Evolutionary conservation across 2,113 vertebrate genomes (phyloP).

Genomic region (Ramphastos sulfuratus): DNA sequence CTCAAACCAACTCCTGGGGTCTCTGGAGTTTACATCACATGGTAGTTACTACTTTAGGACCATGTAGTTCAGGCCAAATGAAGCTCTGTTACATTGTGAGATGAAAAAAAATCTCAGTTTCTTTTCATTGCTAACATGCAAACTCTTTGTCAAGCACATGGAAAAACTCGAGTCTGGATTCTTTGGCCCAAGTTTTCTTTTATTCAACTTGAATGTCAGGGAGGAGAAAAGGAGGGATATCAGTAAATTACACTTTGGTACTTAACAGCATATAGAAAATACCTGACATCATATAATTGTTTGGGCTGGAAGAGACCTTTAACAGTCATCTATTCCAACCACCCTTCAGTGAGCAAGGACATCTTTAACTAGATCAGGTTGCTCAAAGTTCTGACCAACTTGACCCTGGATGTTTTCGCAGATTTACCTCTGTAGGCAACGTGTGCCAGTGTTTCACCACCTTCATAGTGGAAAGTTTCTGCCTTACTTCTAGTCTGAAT

Average conservation of each 20-base stretch:
- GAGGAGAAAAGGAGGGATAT: neutral
- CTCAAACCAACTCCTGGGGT: neutral
- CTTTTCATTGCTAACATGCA: neutral
- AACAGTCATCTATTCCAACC: neutral
- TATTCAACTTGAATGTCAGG: neutral
- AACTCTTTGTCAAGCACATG: neutral
- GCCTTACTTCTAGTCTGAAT: neutral
- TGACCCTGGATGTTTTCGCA: neutral
- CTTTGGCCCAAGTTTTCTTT: neutral
- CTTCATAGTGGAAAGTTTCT: neutral
- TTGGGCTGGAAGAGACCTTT: neutral
- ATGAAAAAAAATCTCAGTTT: neutral
- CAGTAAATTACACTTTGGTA: neutral
- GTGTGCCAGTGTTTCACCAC: neutral
- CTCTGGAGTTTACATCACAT: neutral
- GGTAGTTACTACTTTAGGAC: neutral
- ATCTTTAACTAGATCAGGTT: neutral
- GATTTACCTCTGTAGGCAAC: neutral
- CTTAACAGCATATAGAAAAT: neutral
- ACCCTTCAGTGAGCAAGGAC: accelerated
- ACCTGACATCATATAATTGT: neutral
- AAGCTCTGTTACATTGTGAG: neutral
- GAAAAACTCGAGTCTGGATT: neutral
- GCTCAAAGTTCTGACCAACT: neutral
- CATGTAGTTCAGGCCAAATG: neutral